Evolutionary conservation across 2,888 invertebrate genomes (phyloP).

Genomic region (Nemapogon koenigi): DNA sequence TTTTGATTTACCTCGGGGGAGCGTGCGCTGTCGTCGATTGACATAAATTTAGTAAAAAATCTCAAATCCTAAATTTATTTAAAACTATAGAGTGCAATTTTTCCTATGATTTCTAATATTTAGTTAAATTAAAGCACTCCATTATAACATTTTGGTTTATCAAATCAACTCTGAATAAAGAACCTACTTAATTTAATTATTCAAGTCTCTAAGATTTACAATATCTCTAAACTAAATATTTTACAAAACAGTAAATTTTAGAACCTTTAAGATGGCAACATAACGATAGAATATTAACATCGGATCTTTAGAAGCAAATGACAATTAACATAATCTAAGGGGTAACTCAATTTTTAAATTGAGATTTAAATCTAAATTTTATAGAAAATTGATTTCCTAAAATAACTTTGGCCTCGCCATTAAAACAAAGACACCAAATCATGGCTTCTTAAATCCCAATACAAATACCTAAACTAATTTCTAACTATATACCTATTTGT

Average conservation of each 20-base stretch:
- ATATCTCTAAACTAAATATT: constrained; percentile 42
- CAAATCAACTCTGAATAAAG: constrained; percentile 37
- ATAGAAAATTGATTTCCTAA: constrained; percentile 52
- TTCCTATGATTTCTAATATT: constrained; percentile 46
- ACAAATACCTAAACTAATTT: too few relatives aligned
- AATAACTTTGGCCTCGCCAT: constrained; percentile 59
- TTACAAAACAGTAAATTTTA: constrained; percentile 32
- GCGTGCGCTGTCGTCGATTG: constrained; percentile 51
- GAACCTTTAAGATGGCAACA: constrained; percentile 34
- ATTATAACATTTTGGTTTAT: constrained; percentile 47
- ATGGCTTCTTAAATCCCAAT: neutral
- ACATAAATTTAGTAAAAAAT: constrained; percentile 52
- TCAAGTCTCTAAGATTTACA: constrained; percentile 52
- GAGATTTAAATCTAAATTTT: too few relatives aligned
- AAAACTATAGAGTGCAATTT: constrained; percentile 53
- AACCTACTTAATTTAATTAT: constrained; percentile 33
- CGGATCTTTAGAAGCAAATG: too few relatives aligned
- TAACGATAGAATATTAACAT: too few relatives aligned
- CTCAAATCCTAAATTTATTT: constrained; percentile 54
- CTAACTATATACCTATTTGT: too few relatives aligned
- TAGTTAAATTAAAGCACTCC: constrained; percentile 57
- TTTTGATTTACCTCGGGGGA: constrained; percentile 60
- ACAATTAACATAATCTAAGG: too few relatives aligned
- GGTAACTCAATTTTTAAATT: too few relatives aligned
- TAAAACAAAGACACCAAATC: constrained; percentile 5